Base-by-base conservation (phyloP, 2,797 vertebrate species). In the Enteromius trimaculatus region DNA sequence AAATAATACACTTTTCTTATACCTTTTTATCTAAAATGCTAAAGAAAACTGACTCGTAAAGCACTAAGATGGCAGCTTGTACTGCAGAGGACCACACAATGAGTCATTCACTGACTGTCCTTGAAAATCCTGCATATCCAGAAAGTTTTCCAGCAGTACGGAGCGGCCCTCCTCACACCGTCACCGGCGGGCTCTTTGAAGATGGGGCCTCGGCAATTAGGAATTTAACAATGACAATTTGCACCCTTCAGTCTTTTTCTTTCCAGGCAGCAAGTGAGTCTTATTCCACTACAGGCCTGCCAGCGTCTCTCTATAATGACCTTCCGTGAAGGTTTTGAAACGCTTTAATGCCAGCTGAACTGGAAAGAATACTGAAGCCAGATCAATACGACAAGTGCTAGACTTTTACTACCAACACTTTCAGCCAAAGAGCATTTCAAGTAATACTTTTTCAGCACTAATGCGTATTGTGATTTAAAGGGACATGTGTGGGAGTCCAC, bases 41-140 rank as follows among this genome's bases (percentile, higher is more conserved):
- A 87, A 84, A 89, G 69, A 68, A 88, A 86, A 34, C 14, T 31
- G 79, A 49, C 42, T 0, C 23, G 69, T 82, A 44, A 44, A 86
- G 68, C 39, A 6, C 17, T 69, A 88, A 78, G 13, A 68, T 42
- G 58, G 78, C 80, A 81, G 26, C 53, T 44, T 44, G 66, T 13
- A 77, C 85, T 83, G 82, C 79, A 60, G 68, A 13, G 79, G 92
- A 94, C 94, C 93, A 94, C 93, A 94, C 93, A 94, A 92, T 82
- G 89, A 91, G 92, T 77, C 84, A 23, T 87, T 85, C 80, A 79
- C 89, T 84, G 82, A 82, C 84, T 79, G 80, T 87, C n/a, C 89
- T 91, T 89, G 88, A 91, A 92, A 93, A 94, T 91, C 90, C 88
- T 90, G 86, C 88, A 81, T 83, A 90, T 88, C 89, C 87, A 83